These are phyloP conservation scores for Perognathus longimembris DNA, from an alignment of 2,113 vertebrate species.

Conservation along the genomic window DNA sequence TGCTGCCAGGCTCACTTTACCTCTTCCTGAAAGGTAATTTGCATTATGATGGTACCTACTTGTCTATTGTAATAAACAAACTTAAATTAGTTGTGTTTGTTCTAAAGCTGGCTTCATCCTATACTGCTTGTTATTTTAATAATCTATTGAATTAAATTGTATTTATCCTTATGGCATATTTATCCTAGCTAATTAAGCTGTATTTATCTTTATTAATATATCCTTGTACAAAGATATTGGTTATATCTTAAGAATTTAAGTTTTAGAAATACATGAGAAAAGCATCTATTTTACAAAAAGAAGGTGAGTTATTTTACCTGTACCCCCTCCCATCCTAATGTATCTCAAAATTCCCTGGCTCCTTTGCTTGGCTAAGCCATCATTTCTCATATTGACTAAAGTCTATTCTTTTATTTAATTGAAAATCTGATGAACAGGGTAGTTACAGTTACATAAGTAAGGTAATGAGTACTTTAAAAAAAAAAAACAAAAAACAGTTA, in stretches of 20 bases:
- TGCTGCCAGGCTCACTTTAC: background rate
- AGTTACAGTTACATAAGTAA: no score
- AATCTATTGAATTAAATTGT: conserved; percentile 15
- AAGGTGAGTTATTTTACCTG: background rate
- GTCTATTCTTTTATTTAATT: no score
- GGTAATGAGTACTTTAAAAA: no score
- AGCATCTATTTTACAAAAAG: background rate
- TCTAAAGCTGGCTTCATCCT: background rate
- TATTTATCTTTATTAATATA: conserved; percentile 18
- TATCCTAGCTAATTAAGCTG: background rate
- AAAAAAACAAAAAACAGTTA: no score
- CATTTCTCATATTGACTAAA: background rate
- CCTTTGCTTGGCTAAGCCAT: background rate
- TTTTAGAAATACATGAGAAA: background rate
- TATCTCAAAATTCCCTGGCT: background rate
- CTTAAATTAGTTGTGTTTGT: background rate
- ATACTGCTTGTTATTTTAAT: background rate
- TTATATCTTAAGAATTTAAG: background rate
- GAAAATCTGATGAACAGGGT: no score
- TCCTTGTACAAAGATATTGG: background rate
- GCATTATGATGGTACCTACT: background rate
- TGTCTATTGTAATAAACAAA: background rate
- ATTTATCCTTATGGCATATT: conserved; percentile 36
- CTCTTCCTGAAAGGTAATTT: background rate
- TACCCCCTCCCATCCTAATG: background rate